Evolutionary conservation across 2,888 invertebrate genomes (phyloP), one percentile per base, ranked within the genome.

Genomic region (Eulithis testata): DNA sequence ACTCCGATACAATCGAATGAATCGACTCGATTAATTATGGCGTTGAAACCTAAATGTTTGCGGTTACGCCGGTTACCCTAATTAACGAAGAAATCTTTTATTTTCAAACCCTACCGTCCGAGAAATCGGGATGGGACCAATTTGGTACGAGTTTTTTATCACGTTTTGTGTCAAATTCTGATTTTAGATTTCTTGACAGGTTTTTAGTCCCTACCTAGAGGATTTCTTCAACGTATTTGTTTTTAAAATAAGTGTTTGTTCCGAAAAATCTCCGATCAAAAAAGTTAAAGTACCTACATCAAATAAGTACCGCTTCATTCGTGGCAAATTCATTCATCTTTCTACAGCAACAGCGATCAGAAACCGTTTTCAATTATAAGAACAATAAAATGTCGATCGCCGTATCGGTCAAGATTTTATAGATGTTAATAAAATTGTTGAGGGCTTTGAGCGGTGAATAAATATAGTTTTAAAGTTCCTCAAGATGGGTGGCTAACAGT

Each of bases 351-450:
- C 53, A 37, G 64, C 64, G 71, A 77, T 76, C 69, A 73, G 75
- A 76, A 77, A 71, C 70, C 69, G 70, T 76, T 80, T 84, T 84
- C 82, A 80, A 84, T 84, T 86, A 84, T 73, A 79, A 65, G 78
- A 76, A 83, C 77, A 82, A 81, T 85, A 85, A 87, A 86, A 76
- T 71, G 70, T 74, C 64, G 70, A 73, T 66, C 59, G 50, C 59
- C 37, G 58, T 74, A 78, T 81, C 76, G 78, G 73, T 74, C 73
- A 76, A 69, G 75, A 76, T 83, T 90, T 91, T 91, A 91, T 90
- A 84, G 90, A 83, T 82, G 85, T 83, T 91, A 91, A n/a, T n/a
- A n/a, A n/a, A n/a, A 91, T 91, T 91, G 87, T 88, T 84, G 85
- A 78, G 74, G 73, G 68, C 68, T 76, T 73, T 81, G 78, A 80